A percentile compares a stretch with the other conserved stretches of the same genome.
phyloP scores from a whole-genome alignment of 1,140 invertebrate species.

The Pseudomyrmex pallidus region DNA sequence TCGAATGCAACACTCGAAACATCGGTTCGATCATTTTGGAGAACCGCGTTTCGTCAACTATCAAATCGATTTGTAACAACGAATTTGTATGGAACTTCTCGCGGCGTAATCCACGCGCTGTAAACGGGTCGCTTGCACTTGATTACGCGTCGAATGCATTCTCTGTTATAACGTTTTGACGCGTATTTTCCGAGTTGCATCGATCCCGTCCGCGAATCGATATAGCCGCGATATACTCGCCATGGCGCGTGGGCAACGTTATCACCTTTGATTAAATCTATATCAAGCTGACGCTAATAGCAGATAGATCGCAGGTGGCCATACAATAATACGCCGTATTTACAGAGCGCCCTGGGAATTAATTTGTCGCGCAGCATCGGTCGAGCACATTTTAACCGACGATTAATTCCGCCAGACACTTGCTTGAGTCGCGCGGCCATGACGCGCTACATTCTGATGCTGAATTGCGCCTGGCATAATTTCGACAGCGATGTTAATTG shows the following conservation, averaged over 20 bases:
- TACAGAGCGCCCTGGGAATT: conserved; percentile 38
- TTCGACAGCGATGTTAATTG: conserved; percentile 58
- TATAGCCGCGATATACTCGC: neutral
- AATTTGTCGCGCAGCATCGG: conserved; percentile 43
- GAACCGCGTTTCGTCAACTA: neutral
- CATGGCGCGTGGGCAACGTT: conserved; percentile 14
- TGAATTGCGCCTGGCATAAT: conserved; percentile 53
- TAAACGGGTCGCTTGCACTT: conserved; percentile 1
- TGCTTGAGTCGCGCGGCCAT: conserved; percentile 52
- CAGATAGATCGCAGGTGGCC: conserved; percentile 38
- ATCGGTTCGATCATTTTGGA: neutral
- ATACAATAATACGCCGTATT: conserved; percentile 45
- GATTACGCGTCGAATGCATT: conserved; percentile 19
- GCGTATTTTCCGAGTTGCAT: conserved; percentile 44
- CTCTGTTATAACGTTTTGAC: conserved; percentile 31
- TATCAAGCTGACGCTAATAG: conserved; percentile 59
- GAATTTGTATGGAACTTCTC: conserved; percentile 21
- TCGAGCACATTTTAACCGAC: conserved; percentile 50
- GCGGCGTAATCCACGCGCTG: conserved; percentile 11
- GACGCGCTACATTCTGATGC: conserved; percentile 38
- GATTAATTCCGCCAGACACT: conserved; percentile 54
- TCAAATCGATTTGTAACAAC: conserved; percentile 2
- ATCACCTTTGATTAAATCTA: conserved; percentile 65
- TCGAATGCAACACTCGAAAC: neutral
- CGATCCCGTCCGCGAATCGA: conserved; percentile 36